phyloP scores from a whole-genome alignment of 2,888 invertebrate genomes.

The Sminthurides aquaticus region DNA sequence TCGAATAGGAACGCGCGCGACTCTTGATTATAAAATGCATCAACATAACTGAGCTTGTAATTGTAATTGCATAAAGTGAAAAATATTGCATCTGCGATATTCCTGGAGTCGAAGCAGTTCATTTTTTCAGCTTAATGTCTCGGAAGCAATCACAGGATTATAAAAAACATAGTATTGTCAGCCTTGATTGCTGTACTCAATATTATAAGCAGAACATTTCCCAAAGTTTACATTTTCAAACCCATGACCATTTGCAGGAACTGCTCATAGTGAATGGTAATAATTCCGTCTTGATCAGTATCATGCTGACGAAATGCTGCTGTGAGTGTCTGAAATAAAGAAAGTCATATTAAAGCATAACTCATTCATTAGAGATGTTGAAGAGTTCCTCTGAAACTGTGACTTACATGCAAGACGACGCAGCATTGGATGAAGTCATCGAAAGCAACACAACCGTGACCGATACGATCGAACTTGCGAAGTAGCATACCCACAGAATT shows the following conservation, averaged over 20 bases:
- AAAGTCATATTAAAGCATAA: constrained; percentile 1
- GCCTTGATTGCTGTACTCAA: no score
- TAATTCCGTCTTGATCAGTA: constrained; percentile 88
- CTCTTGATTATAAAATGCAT: no score
- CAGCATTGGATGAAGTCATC: constrained; percentile 98
- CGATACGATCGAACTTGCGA: constrained; percentile 87
- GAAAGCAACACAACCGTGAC: constrained; percentile 84
- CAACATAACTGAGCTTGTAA: no score
- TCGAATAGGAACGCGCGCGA: no score
- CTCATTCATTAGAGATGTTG: neutral
- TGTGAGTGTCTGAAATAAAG: constrained; percentile 70
- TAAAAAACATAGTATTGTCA: no score
- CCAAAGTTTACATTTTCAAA: constrained; percentile 36
- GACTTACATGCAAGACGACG: constrained; percentile 80
- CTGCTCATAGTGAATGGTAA: constrained; percentile 91
- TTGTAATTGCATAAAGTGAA: no score
- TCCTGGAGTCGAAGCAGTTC: no score
- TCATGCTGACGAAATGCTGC: constrained; percentile 79
- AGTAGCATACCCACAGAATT: constrained; percentile 72
- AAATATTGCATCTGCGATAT: no score
- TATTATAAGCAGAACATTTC: neutral
- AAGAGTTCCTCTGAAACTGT: neutral
- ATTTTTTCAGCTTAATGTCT: no score
- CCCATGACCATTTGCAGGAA: constrained; percentile 81
- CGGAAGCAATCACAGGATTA: no score